Evolutionary conservation across 2,888 invertebrate species (phyloP), one percentile per base, ranked within the genome.

Genomic region (Gerosis bhagava): DNA sequence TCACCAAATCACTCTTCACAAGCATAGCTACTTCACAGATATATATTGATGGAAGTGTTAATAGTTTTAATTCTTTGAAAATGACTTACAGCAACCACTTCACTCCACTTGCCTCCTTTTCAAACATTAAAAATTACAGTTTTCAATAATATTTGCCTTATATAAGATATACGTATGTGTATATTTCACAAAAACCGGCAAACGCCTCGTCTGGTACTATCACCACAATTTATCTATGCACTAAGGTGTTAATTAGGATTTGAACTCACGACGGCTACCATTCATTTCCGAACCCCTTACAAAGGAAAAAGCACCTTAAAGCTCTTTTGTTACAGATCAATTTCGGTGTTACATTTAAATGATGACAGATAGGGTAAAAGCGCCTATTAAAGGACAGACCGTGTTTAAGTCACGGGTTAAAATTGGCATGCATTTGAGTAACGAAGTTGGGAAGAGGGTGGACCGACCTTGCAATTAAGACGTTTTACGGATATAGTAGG

Each of bases 161-260:
- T n/a, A n/a, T n/a, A n/a, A n/a, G n/a, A n/a, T n/a, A n/a, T n/a
- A n/a, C n/a, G n/a, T n/a, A 34, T 51, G 56, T 61, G 68, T 73
- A 60, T 54, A 45, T 45, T 47, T 42, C 64, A 67, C 67, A 64
- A 63, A 63, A 65, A 64, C 64, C 65, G 60, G 65, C 66, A 64
- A 72, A 73, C 62, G 65, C 70, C 70, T 65, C 70, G 66, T 70
- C 63, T 54, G 39, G 57, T 66, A 64, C 67, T 79, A 88, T 88
- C 88, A 52, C 32, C 63, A 67, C 87, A 84, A 86, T 87, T 88
- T 87, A 88, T 88, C 87, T 78, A 64, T 66, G 70, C 69, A 70
- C 69, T 62, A 67, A 83, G 81, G 88, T 87, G 87, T 88, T 88
- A 88, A 88, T 88, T 88, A 88, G 82, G 74, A 70, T 76, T 75